Evolutionary conservation across 2,888 invertebrate genomes (phyloP).

Genomic region (Aleiodes alternator): DNA sequence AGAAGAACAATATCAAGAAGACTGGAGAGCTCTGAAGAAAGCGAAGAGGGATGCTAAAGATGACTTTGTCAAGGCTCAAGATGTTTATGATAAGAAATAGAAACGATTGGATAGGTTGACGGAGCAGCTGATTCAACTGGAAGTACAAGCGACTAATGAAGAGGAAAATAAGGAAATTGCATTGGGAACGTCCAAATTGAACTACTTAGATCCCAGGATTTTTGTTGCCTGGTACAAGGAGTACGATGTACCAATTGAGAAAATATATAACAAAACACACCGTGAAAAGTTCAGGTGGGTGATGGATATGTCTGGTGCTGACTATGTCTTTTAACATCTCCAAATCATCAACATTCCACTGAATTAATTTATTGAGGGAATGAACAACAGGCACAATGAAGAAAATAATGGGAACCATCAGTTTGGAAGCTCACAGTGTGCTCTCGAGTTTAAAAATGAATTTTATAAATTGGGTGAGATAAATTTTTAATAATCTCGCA

Average conservation of each 20-base stretch:
- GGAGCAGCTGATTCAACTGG: no score
- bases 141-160: conserved; percentile 96
- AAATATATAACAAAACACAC: conserved; percentile 99
- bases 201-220: conserved; percentile 99
- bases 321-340: conserved; percentile 86
- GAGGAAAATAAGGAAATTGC: conserved; percentile 99
- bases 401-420: not conserved
- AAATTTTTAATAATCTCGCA: not conserved
- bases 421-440: no score
- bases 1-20: no score
- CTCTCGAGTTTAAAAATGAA: not conserved
- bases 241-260: conserved; percentile 95
- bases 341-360: conserved; percentile 64
- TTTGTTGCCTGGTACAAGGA: conserved; percentile 99
- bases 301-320: conserved; percentile 99
- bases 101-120: conserved; percentile 93
- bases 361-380: not conserved
- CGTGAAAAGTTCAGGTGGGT: conserved; percentile 98
- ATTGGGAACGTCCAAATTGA: conserved; percentile 98
- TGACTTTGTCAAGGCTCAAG: conserved; percentile 88
- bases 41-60: conserved; percentile 86
- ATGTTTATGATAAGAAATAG: no score
- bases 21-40: conserved; percentile 86
- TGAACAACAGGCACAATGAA: no score
- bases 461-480: not conserved